Conservation (phyloP, 2,797 vertebrate genomes). For the Eulemur mongoz region DNA sequence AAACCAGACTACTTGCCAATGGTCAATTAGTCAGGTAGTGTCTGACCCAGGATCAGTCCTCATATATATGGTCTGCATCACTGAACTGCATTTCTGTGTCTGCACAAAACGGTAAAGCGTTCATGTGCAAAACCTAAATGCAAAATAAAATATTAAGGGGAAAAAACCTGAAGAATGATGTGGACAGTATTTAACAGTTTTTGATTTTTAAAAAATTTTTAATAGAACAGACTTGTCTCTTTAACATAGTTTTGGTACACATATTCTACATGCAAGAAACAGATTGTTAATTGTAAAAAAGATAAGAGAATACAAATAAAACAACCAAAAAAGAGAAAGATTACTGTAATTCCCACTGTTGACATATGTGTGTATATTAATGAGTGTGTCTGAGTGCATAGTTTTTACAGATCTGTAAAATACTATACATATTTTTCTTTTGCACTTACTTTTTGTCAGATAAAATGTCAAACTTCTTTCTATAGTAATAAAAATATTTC, state of each 20-base stretch:
- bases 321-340: background rate
- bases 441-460: background rate
- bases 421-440: background rate
- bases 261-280: background rate
- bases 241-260: background rate
- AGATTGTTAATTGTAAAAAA: background rate
- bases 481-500: conserved; percentile 10
- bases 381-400: background rate
- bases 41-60: background rate
- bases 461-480: conserved; percentile 39
- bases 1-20: background rate
- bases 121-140: background rate
- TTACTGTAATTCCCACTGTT: background rate
- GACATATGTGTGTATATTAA: background rate
- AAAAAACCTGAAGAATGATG: background rate
- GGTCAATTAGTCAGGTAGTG: background rate
- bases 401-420: conserved; percentile 14
- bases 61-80: background rate
- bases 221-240: background rate
- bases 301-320: background rate
- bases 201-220: background rate
- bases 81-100: background rate
- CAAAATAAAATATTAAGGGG: background rate
- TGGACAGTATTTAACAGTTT: background rate
- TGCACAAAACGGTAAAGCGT: background rate